Base-by-base conservation (phyloP, 2,113 vertebrate genomes). In the Mastomys coucha region DNA sequence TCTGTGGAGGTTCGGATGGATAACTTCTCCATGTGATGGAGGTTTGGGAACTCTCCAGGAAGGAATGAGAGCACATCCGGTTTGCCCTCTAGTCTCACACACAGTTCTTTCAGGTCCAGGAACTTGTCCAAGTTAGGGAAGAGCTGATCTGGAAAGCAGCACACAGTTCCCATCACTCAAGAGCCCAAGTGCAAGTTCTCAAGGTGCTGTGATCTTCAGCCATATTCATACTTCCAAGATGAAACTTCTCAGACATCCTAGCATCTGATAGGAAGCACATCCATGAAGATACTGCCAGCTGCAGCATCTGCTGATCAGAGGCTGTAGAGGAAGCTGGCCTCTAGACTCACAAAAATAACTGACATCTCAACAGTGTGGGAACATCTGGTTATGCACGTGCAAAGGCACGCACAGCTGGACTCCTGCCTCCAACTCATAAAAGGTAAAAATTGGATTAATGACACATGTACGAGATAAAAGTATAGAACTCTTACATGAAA, bases 61-160 rank as follows among this genome's bases (percentile, higher is more conserved):
- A 96, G 65, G 60, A 73, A 13, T 73, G 90, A 86, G 36, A 95
- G 95, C 63, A 82, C 53, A 78, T 93, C 89, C 28, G 26, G 20
- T 42, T 72, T n/a, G 36, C 39, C 33, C 45, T 42, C 0, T 11
- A 91, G 36, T 39, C 67, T 33, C 96, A 98, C 81, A 63, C 88
- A 98, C 5, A 98, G 42, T 93, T 98, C 96, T 85, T 97, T 97
- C n/a, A 98, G 93, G 76, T 70, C 90, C 6, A n/a, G 56, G 16
- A 98, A 97, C 86, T 97, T 97, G 80, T 98, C 96, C 97, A 98
- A 87, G 88, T 98, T 96, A 94, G 65, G 13, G 72, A 97, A 82
- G 51, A 98, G 78, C 2, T 95, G 78, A 70, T 97, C 96, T 98
- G 81, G 36, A 96, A 91, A 22, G 45, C 53, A 97, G 42, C 45